Evolutionary conservation across 2,797 vertebrate genomes (phyloP).

Genomic region (Loriculus beryllinus): DNA sequence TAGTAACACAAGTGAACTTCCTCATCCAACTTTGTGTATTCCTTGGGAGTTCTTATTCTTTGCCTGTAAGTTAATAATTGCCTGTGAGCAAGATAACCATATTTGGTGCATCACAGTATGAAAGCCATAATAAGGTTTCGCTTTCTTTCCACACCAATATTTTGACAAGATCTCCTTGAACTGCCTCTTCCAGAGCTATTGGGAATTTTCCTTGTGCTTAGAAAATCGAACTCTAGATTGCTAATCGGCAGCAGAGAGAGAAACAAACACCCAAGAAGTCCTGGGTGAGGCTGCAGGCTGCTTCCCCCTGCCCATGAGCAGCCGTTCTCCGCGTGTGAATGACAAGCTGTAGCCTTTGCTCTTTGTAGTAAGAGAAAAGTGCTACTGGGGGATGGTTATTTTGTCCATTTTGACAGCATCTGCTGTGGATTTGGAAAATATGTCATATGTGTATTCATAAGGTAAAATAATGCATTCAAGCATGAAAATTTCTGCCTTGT

Average conservation of each 20-base stretch:
- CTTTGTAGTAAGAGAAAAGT: background rate
- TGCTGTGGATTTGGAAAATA: background rate
- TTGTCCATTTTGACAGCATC: constrained; percentile 17
- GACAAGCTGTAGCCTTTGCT: constrained; percentile 49
- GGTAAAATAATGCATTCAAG: background rate
- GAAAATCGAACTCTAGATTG: background rate
- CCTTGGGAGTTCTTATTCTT: background rate
- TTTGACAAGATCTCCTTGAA: constrained; percentile 41
- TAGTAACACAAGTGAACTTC: background rate
- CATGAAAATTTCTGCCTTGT: background rate
- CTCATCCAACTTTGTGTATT: background rate
- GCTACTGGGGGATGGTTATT: background rate
- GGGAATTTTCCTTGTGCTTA: constrained; percentile 17
- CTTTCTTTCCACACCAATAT: background rate
- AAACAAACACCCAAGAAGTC: background rate
- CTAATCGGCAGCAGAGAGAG: background rate
- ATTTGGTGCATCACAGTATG: background rate
- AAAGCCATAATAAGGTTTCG: constrained; percentile 20
- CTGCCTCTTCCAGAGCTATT: background rate
- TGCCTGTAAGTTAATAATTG: background rate
- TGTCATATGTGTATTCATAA: background rate
- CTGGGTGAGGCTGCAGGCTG: background rate
- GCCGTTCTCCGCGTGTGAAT: background rate
- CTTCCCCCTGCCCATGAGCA: background rate
- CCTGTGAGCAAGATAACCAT: background rate